Conservation (phyloP, 2,888 invertebrate species). For the Coleophora flavipennella region DNA sequence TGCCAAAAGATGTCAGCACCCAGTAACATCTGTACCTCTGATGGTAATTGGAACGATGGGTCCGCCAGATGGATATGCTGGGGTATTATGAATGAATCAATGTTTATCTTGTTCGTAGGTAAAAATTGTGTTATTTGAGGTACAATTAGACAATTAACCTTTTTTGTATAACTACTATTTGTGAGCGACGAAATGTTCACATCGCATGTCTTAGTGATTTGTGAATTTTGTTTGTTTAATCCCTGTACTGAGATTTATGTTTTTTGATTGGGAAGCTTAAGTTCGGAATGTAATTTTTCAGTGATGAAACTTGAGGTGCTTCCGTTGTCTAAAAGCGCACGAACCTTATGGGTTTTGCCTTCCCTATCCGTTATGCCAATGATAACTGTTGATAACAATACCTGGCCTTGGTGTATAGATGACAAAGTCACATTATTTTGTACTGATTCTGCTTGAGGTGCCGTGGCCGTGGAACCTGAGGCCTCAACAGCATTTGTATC, state of each 20-base stretch:
- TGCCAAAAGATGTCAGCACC: conserved; percentile 11
- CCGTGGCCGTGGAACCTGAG: background rate
- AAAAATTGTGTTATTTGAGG: conserved; percentile 8
- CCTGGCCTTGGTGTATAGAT: background rate
- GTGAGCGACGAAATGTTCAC: conserved; percentile 3
- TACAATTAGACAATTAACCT: conserved; percentile 5
- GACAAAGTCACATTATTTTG: conserved; percentile 1
- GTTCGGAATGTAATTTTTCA: background rate
- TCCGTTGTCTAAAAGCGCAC: conserved; percentile 8
- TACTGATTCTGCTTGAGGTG: background rate
- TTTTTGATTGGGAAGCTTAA: background rate
- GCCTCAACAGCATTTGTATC: background rate
- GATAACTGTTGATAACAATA: conserved; percentile 8
- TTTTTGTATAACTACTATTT: background rate
- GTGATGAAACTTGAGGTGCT: conserved; percentile 11
- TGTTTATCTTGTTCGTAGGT: conserved; percentile 2
- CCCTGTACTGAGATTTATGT: conserved; percentile 9
- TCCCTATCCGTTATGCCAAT: conserved; percentile 1
- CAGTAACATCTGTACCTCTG: conserved; percentile 8
- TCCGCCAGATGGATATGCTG: conserved; percentile 7
- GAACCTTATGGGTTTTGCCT: conserved; percentile 1
- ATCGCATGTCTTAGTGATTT: conserved; percentile 2
- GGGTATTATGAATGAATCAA: conserved; percentile 1
- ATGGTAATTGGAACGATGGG: conserved; percentile 7
- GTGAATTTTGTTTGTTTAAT: conserved; percentile 6